A percentile compares a stretch with the other conserved stretches of the same genome.
These are phyloP conservation scores for Hormaphis cornu DNA, from an alignment of 1,140 invertebrate species.

Conservation along the genomic window DNA sequence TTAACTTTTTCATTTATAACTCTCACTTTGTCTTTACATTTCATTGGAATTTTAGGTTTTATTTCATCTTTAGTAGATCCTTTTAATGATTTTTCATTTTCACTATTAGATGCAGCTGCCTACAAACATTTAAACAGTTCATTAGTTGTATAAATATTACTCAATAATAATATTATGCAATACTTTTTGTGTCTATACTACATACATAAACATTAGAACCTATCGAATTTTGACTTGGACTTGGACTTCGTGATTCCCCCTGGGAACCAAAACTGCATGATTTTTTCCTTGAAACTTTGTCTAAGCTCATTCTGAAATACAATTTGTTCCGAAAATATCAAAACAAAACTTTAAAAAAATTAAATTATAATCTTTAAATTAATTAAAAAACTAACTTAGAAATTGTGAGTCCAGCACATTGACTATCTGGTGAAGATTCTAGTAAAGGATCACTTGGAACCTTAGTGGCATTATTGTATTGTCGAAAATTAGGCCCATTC, in stretches of 20 bases:
- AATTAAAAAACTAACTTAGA: neutral
- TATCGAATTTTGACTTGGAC: slow-evolving; percentile 10
- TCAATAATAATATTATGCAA: neutral
- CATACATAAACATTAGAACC: slow-evolving; percentile 30
- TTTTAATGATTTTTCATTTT: slow-evolving; percentile 26
- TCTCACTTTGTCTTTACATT: slow-evolving; percentile 21
- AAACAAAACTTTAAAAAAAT: neutral
- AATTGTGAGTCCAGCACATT: slow-evolving; percentile 8
- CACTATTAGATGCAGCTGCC: neutral
- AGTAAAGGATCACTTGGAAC: slow-evolving; percentile 15
- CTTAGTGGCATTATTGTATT: slow-evolving; percentile 12
- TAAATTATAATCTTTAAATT: neutral
- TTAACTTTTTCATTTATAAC: slow-evolving; percentile 24
- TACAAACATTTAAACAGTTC: neutral
- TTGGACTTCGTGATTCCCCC: slow-evolving; percentile 10
- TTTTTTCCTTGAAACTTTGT: slow-evolving; percentile 19
- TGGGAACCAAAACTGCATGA: slow-evolving; percentile 10
- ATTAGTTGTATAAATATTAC: too few relatives aligned
- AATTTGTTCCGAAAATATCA: neutral
- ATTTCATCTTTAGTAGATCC: slow-evolving; percentile 10
- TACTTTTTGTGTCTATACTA: neutral
- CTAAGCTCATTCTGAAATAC: slow-evolving; percentile 19
- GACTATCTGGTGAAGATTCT: slow-evolving; percentile 28
- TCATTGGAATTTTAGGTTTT: slow-evolving; percentile 9
- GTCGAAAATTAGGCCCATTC: slow-evolving; percentile 75